phyloP scores from a whole-genome alignment of 2,888 invertebrate species.

The Dicranocentrus wangi region DNA sequence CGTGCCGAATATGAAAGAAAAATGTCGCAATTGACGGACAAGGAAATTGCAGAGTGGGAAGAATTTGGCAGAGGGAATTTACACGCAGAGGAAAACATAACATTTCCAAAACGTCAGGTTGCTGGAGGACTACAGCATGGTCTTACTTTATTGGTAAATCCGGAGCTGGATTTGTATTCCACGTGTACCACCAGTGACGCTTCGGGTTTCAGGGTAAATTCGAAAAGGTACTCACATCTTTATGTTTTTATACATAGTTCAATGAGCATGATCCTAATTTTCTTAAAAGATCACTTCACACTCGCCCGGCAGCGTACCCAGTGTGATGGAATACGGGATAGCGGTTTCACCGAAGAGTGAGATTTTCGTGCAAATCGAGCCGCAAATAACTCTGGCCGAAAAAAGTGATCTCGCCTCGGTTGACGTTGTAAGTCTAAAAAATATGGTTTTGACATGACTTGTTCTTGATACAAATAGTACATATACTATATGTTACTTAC shows the following conservation, averaged over 20 bases:
- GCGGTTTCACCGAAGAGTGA: constrained; percentile 30
- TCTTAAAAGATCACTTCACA: constrained; percentile 21
- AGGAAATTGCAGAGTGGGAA: constrained; percentile 16
- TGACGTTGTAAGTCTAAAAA: neutral
- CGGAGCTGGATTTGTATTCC: constrained; percentile 24
- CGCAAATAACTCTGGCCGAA: constrained; percentile 6
- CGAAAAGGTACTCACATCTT: neutral
- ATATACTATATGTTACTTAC: neutral
- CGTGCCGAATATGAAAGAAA: neutral
- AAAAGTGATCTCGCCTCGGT: neutral
- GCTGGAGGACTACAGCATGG: constrained; percentile 49
- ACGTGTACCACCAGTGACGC: constrained; percentile 41
- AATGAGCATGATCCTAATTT: neutral
- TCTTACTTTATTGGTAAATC: constrained; percentile 33
- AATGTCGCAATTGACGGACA: neutral
- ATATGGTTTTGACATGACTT: neutral
- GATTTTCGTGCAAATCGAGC: constrained; percentile 37
- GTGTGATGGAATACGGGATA: constrained; percentile 9
- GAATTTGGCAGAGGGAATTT: neutral
- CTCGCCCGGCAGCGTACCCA: constrained; percentile 22
- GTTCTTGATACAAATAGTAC: neutral
- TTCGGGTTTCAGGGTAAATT: constrained; percentile 26
- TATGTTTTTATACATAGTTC: neutral
- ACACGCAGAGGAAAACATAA: neutral
- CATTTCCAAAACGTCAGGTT: constrained; percentile 31